Percentiles rank a stretch among this genome's conserved stretches.
Conservation (phyloP, 2,797 vertebrate genomes). For the Rhabdomys pumilio region DNA sequence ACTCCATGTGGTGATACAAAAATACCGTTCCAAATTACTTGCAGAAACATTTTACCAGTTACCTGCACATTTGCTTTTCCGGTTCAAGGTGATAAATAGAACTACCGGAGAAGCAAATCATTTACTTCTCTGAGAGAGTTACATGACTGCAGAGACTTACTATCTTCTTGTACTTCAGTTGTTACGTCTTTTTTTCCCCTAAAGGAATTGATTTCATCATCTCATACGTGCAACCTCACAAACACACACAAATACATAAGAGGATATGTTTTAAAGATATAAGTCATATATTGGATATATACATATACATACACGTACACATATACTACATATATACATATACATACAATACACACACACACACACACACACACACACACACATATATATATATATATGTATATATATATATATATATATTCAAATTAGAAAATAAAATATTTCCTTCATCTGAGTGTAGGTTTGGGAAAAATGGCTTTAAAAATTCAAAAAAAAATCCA, state of each 20-base stretch:
- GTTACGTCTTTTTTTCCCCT: not conserved
- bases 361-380: too few relatives aligned
- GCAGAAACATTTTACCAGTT: not conserved
- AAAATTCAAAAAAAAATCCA: not conserved
- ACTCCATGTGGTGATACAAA: not conserved
- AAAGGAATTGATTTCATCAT: not conserved
- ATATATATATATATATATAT: not conserved
- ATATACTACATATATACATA: not conserved
- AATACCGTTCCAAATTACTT: not conserved
- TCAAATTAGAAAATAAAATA: not conserved
- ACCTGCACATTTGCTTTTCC: not conserved
- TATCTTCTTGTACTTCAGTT: not conserved
- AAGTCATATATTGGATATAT: not conserved
- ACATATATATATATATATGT: not conserved
- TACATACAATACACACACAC: not conserved
- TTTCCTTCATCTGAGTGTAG: not conserved
- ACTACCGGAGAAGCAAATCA: not conserved
- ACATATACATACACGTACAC: not conserved
- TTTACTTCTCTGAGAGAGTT: not conserved
- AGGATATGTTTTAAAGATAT: not conserved
- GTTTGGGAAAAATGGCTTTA: not conserved
- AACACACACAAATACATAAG: not conserved
- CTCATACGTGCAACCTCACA: not conserved
- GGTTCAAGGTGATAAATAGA: not conserved
- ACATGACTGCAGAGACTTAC: not conserved